These are phyloP conservation scores for Corella eumyota DNA, from an alignment of 23 tunicate genomes.

Conservation along the genomic window DNA sequence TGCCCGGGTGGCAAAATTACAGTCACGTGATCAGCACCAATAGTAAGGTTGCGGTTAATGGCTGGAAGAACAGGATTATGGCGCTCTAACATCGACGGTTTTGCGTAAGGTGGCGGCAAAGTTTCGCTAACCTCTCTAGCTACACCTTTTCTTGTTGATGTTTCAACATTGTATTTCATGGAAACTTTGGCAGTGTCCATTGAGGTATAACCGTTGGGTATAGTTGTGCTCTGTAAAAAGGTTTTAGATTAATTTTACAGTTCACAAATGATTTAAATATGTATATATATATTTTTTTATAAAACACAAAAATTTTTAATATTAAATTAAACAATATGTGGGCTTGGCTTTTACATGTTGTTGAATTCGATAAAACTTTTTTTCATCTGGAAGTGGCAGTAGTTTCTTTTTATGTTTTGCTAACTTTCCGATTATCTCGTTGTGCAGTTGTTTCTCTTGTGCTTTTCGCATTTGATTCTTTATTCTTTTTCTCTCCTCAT, in stretches of 20 bases:
- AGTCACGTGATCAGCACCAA: constrained; percentile 8
- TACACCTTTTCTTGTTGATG: constrained; percentile 24
- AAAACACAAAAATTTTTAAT: not conserved
- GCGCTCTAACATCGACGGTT: too few relatives aligned
- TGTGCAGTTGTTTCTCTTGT: too few relatives aligned
- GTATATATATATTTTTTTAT: too few relatives aligned
- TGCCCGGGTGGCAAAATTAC: constrained; percentile 1
- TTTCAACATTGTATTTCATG: constrained; percentile 38
- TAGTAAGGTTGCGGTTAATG: constrained; percentile 7
- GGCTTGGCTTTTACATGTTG: not conserved
- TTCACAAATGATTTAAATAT: too few relatives aligned
- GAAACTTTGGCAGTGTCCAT: constrained; percentile 74
- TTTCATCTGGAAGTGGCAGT: too few relatives aligned
- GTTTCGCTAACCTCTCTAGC: too few relatives aligned
- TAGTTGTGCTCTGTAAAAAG: not conserved
- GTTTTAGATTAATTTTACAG: not conserved
- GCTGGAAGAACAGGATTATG: constrained; percentile 3
- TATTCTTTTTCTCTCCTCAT: constrained; percentile 31
- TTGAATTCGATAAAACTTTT: not conserved
- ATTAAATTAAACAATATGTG: not conserved
- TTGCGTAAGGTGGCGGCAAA: too few relatives aligned
- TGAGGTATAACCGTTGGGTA: constrained; percentile 11
- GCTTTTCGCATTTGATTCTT: constrained; percentile 22
- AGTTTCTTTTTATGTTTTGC: too few relatives aligned
- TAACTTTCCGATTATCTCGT: too few relatives aligned